Conservation (phyloP, 2,888 invertebrate genomes). For the Embidobia sp. region DNA sequence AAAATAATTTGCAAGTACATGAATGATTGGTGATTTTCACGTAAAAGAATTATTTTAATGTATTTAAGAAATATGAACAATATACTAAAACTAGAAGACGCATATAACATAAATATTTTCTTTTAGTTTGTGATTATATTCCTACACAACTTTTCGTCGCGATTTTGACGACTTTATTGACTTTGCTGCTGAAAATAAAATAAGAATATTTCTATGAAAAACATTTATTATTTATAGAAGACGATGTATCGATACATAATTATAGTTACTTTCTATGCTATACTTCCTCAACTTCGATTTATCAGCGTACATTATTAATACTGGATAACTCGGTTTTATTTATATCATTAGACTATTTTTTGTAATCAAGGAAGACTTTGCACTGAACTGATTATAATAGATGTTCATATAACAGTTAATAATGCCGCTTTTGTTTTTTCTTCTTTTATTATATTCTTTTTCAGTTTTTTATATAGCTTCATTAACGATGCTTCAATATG, state of each 20-base stretch:
- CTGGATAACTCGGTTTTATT: conserved; percentile 19
- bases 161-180: too few relatives aligned
- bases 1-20: too few relatives aligned
- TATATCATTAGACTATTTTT: conserved; percentile 39
- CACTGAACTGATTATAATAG: conserved; percentile 1
- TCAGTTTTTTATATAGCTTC: too few relatives aligned
- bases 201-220: conserved; percentile 5
- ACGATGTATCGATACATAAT: conserved; percentile 24
- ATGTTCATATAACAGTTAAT: conserved; percentile 10
- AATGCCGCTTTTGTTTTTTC: background rate
- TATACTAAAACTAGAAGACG: too few relatives aligned
- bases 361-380: conserved; percentile 34
- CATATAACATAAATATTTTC: too few relatives aligned
- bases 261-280: conserved; percentile 30
- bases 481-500: too few relatives aligned
- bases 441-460: too few relatives aligned
- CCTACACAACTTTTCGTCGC: too few relatives aligned
- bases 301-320: conserved; percentile 32
- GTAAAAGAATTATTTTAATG: too few relatives aligned
- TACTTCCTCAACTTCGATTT: conserved; percentile 35
- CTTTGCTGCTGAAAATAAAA: conserved; percentile 10
- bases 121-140: too few relatives aligned
- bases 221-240: conserved; percentile 26
- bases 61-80: too few relatives aligned
- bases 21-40: too few relatives aligned